Base-by-base conservation (phyloP, 2,888 invertebrate species). In the Nymphalis c-album region DNA sequence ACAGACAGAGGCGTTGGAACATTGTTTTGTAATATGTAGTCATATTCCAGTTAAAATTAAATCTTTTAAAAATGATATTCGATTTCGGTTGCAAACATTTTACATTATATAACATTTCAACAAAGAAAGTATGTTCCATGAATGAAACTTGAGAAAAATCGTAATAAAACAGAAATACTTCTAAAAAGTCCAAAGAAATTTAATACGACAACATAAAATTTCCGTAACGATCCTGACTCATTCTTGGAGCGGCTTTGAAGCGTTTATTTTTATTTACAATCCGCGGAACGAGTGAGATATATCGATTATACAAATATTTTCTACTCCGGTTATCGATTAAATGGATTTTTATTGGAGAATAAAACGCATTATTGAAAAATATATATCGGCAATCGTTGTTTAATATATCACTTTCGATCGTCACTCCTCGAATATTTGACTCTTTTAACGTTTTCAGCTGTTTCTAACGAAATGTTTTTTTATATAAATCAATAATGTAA, bases 211-310 rank as follows among this genome's bases (percentile, higher is more conserved):
- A 31, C 22, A 60, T 60, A 65, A 66, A 66, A 40, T 48, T 47
- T 66, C 40, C n/a, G 65, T 55, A 61, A 57, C 60, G 55, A 60
- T n/a, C 31, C 60, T 66, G 66, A 66, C 66, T 66, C 66, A 61
- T 16, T 17, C 48, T 31, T 31, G 26, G 22, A 2, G 35, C 46
- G 66, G 60, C 55, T 22, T 47, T 2, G 40, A 61, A n/a, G 26
- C 16, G 66, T 66, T 66, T 66, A 66, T 66, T 66, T 66, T 61
- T 61, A 60, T 61, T 50, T 61, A 65, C 26, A 22, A 47, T 46
- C 46, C 51, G 35, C 65, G 35, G 53, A 47, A 35, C 35, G 20
- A 40, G 53, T 47, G 50, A 60, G 53, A 47, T 47, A 20, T 60
- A 55, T 65, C 47, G 53, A 55, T 55, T 60, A 55, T 47, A 47